These are phyloP conservation scores for Eulemur rufifrons DNA, from an alignment of 2,113 vertebrate genomes.

Conservation along the genomic window DNA sequence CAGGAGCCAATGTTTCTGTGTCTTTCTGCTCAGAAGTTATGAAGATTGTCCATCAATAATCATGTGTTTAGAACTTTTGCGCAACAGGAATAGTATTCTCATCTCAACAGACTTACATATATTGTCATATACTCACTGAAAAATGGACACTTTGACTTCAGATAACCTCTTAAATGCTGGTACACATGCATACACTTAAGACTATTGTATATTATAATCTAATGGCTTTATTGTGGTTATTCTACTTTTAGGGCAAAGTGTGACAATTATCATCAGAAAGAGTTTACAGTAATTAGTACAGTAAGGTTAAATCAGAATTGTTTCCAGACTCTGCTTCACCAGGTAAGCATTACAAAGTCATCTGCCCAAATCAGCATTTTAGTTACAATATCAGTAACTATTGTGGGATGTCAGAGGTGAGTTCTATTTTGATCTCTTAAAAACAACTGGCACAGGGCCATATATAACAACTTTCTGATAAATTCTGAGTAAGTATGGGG, in stretches of 20 bases:
- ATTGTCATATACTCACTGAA: neutral
- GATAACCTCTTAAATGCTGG: neutral
- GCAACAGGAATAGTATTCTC: neutral
- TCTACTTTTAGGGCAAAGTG: neutral
- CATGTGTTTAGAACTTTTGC: neutral
- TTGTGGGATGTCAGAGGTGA: neutral
- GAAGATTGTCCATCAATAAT: neutral
- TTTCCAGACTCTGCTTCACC: neutral
- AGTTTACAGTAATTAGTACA: neutral
- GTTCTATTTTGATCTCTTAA: neutral
- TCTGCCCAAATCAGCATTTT: neutral
- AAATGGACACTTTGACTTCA: neutral
- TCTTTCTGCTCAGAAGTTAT: neutral
- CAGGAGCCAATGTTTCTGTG: neutral
- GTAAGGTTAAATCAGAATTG: neutral
- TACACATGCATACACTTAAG: neutral
- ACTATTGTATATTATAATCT: neutral
- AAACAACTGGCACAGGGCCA: neutral
- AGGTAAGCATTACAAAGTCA: constrained; percentile 1
- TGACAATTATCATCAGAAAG: neutral
- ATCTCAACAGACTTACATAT: neutral
- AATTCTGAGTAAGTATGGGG: neutral
- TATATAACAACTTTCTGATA: neutral
- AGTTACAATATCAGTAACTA: neutral
- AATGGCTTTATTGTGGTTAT: neutral